Evolutionary conservation across 2,888 invertebrate species (phyloP).

Genomic region (Leptopilina drosophilae): DNA sequence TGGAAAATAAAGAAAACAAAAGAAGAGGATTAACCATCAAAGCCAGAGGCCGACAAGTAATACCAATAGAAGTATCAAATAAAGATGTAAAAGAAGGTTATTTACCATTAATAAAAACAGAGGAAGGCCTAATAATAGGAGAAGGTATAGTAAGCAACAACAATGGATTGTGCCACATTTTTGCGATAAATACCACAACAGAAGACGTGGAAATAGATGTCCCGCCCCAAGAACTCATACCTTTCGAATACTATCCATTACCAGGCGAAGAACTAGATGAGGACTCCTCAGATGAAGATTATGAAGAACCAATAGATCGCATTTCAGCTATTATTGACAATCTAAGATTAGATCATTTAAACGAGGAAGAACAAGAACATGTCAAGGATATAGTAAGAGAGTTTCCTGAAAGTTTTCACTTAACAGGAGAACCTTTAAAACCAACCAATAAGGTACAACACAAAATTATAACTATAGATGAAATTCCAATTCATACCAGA

Average conservation of each 20-base stretch:
- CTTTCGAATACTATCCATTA: neutral
- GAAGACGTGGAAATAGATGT: neutral
- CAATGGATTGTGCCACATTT: neutral
- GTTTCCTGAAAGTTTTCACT: slow-evolving; percentile 38
- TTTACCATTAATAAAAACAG: neutral
- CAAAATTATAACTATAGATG: slow-evolving; percentile 1
- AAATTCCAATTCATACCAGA: neutral
- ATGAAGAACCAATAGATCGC: neutral
- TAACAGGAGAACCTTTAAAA: slow-evolving; percentile 41
- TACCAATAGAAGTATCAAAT: neutral
- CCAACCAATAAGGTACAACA: slow-evolving; percentile 34
- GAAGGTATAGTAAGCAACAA: neutral
- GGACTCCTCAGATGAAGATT: neutral
- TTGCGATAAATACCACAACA: neutral
- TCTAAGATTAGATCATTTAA: neutral
- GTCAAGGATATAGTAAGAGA: neutral
- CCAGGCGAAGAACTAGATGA: neutral
- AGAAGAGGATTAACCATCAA: neutral
- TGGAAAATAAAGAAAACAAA: no score
- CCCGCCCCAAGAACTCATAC: neutral
- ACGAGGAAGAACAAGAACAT: neutral
- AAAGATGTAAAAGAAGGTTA: neutral
- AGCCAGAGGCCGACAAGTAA: neutral
- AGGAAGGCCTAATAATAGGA: neutral
- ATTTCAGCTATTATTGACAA: neutral